phyloP scores from a whole-genome alignment of 2,888 invertebrate genomes.

The Plebejus anna region DNA sequence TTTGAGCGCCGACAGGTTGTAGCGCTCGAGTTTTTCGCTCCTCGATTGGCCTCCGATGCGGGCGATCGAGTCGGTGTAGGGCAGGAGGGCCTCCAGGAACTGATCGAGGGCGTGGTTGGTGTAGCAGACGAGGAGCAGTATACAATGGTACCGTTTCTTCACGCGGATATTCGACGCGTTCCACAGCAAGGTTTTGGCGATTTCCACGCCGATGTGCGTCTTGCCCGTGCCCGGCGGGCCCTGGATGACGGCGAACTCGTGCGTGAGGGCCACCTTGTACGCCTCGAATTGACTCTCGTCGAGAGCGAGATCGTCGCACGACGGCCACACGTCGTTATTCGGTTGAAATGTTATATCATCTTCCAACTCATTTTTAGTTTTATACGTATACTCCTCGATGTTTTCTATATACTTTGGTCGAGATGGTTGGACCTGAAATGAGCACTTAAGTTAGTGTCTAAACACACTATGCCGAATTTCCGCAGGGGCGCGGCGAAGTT shows the following conservation, averaged over 20 bases:
- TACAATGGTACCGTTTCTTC: slow-evolving; percentile 45
- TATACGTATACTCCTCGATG: slow-evolving; percentile 35
- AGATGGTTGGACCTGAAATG: slow-evolving; percentile 47
- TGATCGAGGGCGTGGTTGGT: slow-evolving; percentile 94
- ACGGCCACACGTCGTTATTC: slow-evolving; percentile 68
- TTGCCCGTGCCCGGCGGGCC: slow-evolving; percentile 95
- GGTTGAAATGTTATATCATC: slow-evolving; percentile 42
- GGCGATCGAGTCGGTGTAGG: slow-evolving; percentile 79
- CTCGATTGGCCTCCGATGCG: slow-evolving; percentile 85
- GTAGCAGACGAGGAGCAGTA: slow-evolving; percentile 87
- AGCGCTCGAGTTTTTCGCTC: slow-evolving; percentile 61
- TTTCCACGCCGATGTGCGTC: slow-evolving; percentile 87
- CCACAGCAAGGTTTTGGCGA: slow-evolving; percentile 82
- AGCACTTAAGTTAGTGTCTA: background rate
- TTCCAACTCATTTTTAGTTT: background rate
- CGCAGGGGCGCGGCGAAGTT: no score
- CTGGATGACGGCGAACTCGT: slow-evolving; percentile 88
- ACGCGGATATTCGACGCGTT: slow-evolving; percentile 55
- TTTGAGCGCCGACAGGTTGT: slow-evolving; percentile 47
- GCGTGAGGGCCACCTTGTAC: slow-evolving; percentile 82
- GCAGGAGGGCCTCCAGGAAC: slow-evolving; percentile 85
- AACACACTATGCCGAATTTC: no score
- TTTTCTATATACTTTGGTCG: slow-evolving; percentile 48
- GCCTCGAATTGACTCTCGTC: slow-evolving; percentile 85
- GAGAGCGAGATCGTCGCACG: slow-evolving; percentile 63